phyloP scores from a whole-genome alignment of 1,140 invertebrate species.

The Drosophila jambulina region DNA sequence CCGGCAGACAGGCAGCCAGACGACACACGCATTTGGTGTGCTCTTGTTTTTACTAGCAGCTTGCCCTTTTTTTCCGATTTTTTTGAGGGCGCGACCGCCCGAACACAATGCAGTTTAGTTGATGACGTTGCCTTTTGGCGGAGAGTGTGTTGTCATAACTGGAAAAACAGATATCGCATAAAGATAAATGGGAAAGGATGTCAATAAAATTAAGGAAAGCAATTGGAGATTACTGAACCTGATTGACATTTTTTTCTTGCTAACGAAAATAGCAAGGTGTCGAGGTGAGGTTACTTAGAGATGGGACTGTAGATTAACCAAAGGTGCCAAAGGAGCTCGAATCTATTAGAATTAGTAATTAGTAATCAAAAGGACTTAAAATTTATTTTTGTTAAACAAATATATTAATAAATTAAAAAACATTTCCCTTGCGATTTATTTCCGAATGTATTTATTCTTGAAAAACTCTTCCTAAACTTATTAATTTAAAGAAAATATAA shows the following conservation, averaged over 20 bases:
- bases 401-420: too few relatives aligned
- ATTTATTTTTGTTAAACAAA: too few relatives aligned
- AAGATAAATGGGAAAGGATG: slow-evolving; percentile 11
- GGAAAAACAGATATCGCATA: slow-evolving; percentile 3
- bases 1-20: slow-evolving; percentile 39
- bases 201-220: slow-evolving; percentile 2
- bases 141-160: slow-evolving; percentile 6
- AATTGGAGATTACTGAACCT: not conserved
- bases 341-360: too few relatives aligned
- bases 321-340: too few relatives aligned
- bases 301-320: too few relatives aligned
- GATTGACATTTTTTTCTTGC: not conserved
- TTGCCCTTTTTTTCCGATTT: slow-evolving; percentile 11
- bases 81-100: not conserved
- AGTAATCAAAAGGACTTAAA: too few relatives aligned
- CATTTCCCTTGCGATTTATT: too few relatives aligned
- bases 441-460: too few relatives aligned
- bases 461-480: too few relatives aligned
- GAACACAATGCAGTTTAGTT: slow-evolving; percentile 25
- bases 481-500: not conserved
- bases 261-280: not conserved
- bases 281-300: too few relatives aligned
- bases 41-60: slow-evolving; percentile 14
- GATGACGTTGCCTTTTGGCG: slow-evolving; percentile 36
- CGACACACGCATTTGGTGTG: slow-evolving; percentile 24